A percentile compares a stretch with the other conserved stretches of the same genome.
Evolutionary conservation across 2,888 invertebrate genomes (phyloP).

Genomic region (Camponotus fellah): DNA sequence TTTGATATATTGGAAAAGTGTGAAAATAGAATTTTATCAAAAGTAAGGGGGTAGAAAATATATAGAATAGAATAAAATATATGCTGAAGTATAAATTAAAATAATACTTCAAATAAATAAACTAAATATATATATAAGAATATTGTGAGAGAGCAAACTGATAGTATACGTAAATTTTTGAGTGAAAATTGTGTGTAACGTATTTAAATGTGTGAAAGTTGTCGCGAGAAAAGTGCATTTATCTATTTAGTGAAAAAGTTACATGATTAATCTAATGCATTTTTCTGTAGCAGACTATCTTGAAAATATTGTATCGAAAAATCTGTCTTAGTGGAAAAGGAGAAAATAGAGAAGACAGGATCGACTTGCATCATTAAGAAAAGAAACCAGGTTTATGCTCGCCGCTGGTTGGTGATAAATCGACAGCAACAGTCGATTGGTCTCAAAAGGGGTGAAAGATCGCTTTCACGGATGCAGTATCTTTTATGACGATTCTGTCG

Average conservation of each 20-base stretch:
- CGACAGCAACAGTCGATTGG: neutral
- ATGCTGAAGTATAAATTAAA: neutral
- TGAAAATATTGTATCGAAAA: neutral
- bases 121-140: constrained; percentile 7
- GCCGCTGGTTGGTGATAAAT: constrained; percentile 16
- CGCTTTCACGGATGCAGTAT: neutral
- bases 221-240: neutral
- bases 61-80: neutral
- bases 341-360: constrained; percentile 20
- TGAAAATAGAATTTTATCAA: neutral
- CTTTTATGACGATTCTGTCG: constrained; percentile 2
- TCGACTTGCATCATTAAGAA: constrained; percentile 43
- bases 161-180: neutral
- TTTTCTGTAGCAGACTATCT: constrained; percentile 2
- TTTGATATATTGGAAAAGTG: constrained; percentile 2
- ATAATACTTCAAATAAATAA: neutral
- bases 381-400: constrained; percentile 8
- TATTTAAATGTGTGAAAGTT: neutral
- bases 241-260: neutral
- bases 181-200: neutral
- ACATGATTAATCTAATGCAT: constrained; percentile 5
- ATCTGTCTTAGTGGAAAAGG: constrained; percentile 2
- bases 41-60: neutral
- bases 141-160: neutral
- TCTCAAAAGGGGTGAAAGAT: neutral